Evolutionary conservation across 2,113 vertebrate genomes (phyloP).

Genomic region (Elachura formosa): DNA sequence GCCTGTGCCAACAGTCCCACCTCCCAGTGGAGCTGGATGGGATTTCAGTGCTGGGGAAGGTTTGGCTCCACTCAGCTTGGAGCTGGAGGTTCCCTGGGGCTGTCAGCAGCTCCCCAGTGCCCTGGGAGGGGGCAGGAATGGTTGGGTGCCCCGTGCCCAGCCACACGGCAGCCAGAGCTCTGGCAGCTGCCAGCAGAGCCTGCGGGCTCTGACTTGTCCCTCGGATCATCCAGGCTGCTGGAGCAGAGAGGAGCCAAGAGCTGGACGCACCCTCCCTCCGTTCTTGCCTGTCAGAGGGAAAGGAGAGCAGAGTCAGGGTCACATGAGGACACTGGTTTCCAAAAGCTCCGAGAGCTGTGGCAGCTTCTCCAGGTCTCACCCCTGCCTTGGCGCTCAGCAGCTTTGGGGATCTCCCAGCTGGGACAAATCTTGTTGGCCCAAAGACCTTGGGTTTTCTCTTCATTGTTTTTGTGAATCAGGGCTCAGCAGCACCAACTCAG

Average conservation of each 20-base stretch:
- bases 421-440: background rate
- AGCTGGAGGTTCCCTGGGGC: background rate
- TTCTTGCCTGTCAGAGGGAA: background rate
- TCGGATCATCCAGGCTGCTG: background rate
- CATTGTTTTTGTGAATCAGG: background rate
- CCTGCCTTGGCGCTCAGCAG: background rate
- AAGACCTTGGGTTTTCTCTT: background rate
- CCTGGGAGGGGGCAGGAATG: background rate
- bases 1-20: fast-evolving
- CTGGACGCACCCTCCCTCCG: background rate
- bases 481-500: background rate
- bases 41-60: background rate
- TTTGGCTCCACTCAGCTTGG: background rate
- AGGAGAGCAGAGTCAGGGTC: background rate
- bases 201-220: background rate
- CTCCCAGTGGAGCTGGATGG: fast-evolving
- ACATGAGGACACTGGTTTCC: background rate
- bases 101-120: background rate
- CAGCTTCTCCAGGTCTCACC: background rate
- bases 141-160: background rate
- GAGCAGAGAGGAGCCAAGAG: background rate
- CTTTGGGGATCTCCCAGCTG: background rate
- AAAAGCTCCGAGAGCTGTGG: fast-evolving
- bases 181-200: background rate
- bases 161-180: background rate